A percentile compares a stretch with the other conserved stretches of the same genome.
These are phyloP conservation scores for Willowsia nigromaculata DNA, from an alignment of 2,888 invertebrate species.

Conservation along the genomic window DNA sequence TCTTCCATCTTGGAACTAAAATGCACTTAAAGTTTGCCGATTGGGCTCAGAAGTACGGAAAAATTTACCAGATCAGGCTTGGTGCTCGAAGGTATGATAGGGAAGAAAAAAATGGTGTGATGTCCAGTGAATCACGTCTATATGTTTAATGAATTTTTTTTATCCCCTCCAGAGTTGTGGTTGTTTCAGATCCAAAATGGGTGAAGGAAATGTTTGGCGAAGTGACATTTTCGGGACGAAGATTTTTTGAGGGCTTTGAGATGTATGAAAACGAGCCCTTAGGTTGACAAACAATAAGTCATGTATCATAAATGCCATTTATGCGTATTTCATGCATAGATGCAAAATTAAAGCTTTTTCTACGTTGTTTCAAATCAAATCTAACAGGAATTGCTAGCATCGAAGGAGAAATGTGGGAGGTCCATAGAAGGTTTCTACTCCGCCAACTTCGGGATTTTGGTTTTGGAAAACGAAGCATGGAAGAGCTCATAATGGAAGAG, in stretches of 20 bases:
- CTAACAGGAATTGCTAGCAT: slow-evolving; percentile 33
- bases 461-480: slow-evolving; percentile 52
- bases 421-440: slow-evolving; percentile 31
- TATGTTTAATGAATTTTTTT: no score
- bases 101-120: no score
- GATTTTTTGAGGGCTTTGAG: slow-evolving; percentile 57
- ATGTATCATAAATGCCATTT: no score
- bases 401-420: slow-evolving; percentile 58
- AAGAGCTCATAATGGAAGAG: slow-evolving; percentile 62
- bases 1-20: slow-evolving; percentile 50
- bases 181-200: slow-evolving; percentile 49
- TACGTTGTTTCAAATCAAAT: no score
- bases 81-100: slow-evolving; percentile 40
- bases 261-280: slow-evolving; percentile 57
- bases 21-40: slow-evolving; percentile 48
- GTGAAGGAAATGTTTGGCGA: slow-evolving; percentile 54
- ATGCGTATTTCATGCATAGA: no score
- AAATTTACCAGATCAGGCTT: slow-evolving; percentile 55
- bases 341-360: no score
- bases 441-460: slow-evolving; percentile 60
- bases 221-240: slow-evolving; percentile 27
- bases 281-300: slow-evolving; percentile 41
- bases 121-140: no score
- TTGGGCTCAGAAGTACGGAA: slow-evolving; percentile 67
- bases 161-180: slow-evolving; percentile 6